Percentiles rank a stretch among this genome's conserved stretches.
These are phyloP conservation scores for Meleagris gallopavo DNA, from an alignment of 2,113 vertebrate species.

Conservation along the genomic window DNA sequence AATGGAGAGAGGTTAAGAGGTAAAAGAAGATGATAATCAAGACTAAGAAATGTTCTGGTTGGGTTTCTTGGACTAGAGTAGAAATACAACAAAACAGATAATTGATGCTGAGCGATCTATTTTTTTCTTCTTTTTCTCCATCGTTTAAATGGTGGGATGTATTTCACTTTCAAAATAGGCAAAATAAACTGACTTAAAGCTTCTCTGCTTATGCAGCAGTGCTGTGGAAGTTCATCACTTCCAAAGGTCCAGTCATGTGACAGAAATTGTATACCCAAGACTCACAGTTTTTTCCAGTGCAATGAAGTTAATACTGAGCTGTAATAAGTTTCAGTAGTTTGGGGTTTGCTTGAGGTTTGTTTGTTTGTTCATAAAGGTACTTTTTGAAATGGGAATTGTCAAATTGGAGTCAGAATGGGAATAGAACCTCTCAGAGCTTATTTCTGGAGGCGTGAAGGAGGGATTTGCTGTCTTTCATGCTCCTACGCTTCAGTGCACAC, in stretches of 20 bases:
- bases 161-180: not conserved
- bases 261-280: not conserved
- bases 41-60: not conserved
- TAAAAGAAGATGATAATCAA: not conserved
- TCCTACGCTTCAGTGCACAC: not conserved
- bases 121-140: not conserved
- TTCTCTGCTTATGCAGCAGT: not conserved
- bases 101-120: not conserved
- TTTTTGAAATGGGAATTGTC: not conserved
- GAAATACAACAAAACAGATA: not conserved
- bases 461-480: not conserved
- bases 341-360: not conserved
- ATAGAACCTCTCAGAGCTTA: not conserved
- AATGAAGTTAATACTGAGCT: not conserved
- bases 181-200: not conserved
- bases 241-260: not conserved
- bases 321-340: not conserved
- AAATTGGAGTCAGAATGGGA: not conserved
- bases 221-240: not conserved
- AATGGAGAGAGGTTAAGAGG: not conserved
- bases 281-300: not conserved
- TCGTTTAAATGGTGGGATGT: not conserved
- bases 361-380: not conserved
- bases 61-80: not conserved
- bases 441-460: not conserved